phyloP scores from a whole-genome alignment of 2,888 invertebrate genomes.

The Papilio demoleus region DNA sequence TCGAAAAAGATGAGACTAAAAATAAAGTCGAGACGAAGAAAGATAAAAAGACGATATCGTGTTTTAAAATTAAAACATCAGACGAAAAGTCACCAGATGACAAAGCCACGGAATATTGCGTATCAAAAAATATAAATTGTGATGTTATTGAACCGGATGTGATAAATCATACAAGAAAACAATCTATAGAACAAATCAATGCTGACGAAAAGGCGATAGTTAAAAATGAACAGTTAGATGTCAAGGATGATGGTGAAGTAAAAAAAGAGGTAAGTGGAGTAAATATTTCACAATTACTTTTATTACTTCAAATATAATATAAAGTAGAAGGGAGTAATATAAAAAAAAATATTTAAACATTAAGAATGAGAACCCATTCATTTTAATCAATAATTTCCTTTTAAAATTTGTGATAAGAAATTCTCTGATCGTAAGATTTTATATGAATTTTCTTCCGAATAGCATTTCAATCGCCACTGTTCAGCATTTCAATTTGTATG shows the following conservation, averaged over 20 bases:
- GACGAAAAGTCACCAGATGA: conserved; percentile 75
- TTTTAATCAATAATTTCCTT: neutral
- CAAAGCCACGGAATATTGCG: conserved; percentile 71
- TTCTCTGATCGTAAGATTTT: conserved; percentile 50
- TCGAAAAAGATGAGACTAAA: conserved; percentile 56
- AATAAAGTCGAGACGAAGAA: conserved; percentile 68
- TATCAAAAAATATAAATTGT: conserved; percentile 75
- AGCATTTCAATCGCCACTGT: conserved; percentile 58
- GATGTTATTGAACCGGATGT: conserved; percentile 72
- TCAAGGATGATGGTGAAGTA: conserved; percentile 64
- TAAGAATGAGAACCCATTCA: neutral
- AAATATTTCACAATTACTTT: neutral
- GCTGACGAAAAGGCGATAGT: conserved; percentile 62
- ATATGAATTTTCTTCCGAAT: conserved; percentile 56
- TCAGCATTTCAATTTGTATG: conserved; percentile 74
- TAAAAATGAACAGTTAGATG: conserved; percentile 58
- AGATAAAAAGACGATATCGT: conserved; percentile 76
- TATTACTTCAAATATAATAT: neutral
- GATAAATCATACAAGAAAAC: conserved; percentile 71
- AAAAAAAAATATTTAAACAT: neutral
- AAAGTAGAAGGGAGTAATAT: neutral
- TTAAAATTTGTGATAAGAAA: neutral
- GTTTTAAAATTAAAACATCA: conserved; percentile 78
- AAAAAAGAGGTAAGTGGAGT: conserved; percentile 66
- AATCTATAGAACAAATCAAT: conserved; percentile 67